These are phyloP conservation scores for Astreopora myriophthalma DNA, from an alignment of 64 coral and sea anemone genomes.

Conservation along the genomic window DNA sequence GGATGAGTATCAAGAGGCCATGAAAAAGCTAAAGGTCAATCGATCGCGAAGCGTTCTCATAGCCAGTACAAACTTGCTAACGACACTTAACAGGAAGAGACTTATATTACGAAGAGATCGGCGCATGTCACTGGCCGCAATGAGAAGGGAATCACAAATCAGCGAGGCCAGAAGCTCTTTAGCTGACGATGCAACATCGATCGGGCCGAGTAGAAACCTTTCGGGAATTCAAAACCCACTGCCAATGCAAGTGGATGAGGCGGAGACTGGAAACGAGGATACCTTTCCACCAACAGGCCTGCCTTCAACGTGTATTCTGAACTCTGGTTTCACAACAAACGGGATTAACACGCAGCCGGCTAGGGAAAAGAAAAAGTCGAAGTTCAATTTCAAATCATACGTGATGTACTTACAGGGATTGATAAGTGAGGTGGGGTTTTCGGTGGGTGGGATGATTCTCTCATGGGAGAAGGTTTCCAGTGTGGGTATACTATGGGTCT, in stretches of 20 bases:
- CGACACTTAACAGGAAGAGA: conserved; percentile 75
- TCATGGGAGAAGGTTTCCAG: conserved; percentile 94
- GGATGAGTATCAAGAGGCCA: conserved; percentile 91
- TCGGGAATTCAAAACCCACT: conserved; percentile 12
- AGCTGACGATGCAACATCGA: background rate
- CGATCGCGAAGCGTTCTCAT: conserved; percentile 86
- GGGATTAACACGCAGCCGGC: background rate
- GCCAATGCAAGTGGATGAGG: background rate
- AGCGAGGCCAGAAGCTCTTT: conserved; percentile 1
- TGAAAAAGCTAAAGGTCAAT: conserved; percentile 86
- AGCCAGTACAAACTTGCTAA: conserved; percentile 86
- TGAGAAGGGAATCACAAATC: conserved; percentile 66
- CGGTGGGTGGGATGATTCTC: conserved; percentile 83
- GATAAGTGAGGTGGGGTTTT: conserved; percentile 80
- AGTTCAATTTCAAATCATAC: conserved; percentile 93
- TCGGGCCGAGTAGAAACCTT: background rate
- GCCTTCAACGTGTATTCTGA: conserved; percentile 18
- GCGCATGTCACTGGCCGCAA: conserved; percentile 63
- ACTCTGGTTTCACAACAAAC: conserved; percentile 3
- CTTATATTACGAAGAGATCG: conserved; percentile 83
- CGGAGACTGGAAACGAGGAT: background rate
- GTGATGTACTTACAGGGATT: conserved; percentile 93
- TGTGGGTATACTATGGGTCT: conserved; percentile 75
- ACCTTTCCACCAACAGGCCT: background rate
- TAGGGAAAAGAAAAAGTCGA: conserved; percentile 55